Base-by-base conservation (phyloP, 2,888 invertebrate genomes). In the Eumerus sabulonum region DNA sequence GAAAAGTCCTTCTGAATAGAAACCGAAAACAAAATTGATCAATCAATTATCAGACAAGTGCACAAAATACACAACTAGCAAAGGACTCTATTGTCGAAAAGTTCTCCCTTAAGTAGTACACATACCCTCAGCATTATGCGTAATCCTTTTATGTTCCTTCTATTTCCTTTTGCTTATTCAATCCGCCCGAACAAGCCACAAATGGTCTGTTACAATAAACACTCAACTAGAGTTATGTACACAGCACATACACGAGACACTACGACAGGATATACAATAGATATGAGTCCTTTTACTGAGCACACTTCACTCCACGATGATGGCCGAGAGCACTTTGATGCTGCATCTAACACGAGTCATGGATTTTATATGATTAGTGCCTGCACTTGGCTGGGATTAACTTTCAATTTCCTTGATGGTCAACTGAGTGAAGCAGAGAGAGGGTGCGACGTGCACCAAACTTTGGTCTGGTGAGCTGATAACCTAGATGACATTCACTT, bases 401-500 rank as follows among this genome's bases (percentile, higher is more conserved):
- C 77, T 77, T 77, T 72, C 77, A 59, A 63, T 77, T 77, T 73
- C 63, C 67, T 59, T 67, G 67, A 77, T 68, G 73, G 72, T 53
- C 67, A 63, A 17, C 48, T 53, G 42, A 40, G 72, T 60, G 40
- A 11, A 1, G 40, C 2, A 40, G 9, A 27, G 27, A 7, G 27
- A 27, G 27, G 71, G 79, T 62, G n/a, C n/a, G n/a, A n/a, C 42
- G 45, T 51, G 18, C 54, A 47, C 54, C 51, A 40, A 44, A 36
- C 42, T 35, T 36, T 17, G 17, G 45, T 19, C 36, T 11, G 27
- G 63, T 36, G 36, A 47, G 18, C 40, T 54, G 54, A 38, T 19
- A 42, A 50, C 27, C 53, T 50, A 54, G 50, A 63, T 82, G 82
- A 68, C 81, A 82, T 82, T 82, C 82, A 81, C 82, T 73, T 73